A percentile compares a stretch with the other conserved stretches of the same genome.
Conservation (phyloP, 2,888 invertebrate species). For the Sialis fuliginosa region DNA sequence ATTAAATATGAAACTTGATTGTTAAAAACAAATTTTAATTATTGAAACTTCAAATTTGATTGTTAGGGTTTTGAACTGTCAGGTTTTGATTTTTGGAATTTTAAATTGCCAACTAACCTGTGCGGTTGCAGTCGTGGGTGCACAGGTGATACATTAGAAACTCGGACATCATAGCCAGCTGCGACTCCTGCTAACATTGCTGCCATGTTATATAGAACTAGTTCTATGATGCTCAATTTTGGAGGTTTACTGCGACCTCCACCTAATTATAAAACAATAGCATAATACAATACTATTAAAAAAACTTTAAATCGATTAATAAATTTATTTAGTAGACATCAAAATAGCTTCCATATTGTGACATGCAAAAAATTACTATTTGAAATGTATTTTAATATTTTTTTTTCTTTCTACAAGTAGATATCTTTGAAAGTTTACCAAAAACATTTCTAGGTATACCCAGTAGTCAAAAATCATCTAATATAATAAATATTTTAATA, state of each 20-base stretch:
- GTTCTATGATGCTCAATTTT: constrained; percentile 54
- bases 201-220: constrained; percentile 80
- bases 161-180: constrained; percentile 80
- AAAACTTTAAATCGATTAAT: no score
- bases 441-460: no score
- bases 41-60: neutral
- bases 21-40: neutral
- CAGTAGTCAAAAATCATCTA: no score
- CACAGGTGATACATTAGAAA: constrained; percentile 69
- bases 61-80: no score
- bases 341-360: no score
- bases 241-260: constrained; percentile 39
- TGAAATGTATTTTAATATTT: no score
- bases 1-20: neutral
- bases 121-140: constrained; percentile 65
- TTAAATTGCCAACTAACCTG: constrained; percentile 23
- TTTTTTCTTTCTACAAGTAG: no score
- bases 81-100: no score
- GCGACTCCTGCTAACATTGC: constrained; percentile 81
- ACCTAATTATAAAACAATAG: constrained; percentile 11
- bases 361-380: no score
- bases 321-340: no score
- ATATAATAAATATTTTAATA: no score
- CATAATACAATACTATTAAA: neutral
- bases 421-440: no score